Evolutionary conservation across 2,113 vertebrate species (phyloP), one percentile per base, ranked within the genome.

Genomic region (Bubo scandiacus): DNA sequence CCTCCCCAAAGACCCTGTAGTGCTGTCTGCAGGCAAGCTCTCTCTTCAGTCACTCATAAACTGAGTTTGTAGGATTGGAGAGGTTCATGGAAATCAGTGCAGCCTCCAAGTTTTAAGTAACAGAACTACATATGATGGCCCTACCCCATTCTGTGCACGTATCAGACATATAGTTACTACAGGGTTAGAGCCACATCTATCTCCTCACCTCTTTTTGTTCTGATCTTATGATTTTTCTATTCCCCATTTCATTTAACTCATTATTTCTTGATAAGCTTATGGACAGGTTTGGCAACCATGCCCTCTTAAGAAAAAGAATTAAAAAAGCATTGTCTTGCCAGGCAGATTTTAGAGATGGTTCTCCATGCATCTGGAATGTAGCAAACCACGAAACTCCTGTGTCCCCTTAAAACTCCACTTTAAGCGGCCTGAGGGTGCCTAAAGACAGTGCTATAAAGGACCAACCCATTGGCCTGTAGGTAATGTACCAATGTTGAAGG

Each of bases 401-500:
- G 61, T 55, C 61, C 51, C 47, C 62, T 91, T 55, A 92, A 78
- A 90, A n/a, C 75, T 88, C 30, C 47, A 34, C 45, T 92, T 91
- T 51, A 88, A 68, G 58, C 89, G 93, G 66, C 66, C 36, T 34
- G 13, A 77, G 78, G 58, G 3, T 74, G 34, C 38, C 86, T 38
- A 87, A 94, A 94, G 88, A 80, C 12, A 67, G 73, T 38, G 62
- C 71, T 85, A 71, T 78, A 27, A 80, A 75, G 54, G 43, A 55
- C 85, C 68, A 61, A 40, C 6, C 52, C 71, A 80, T 15, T 94
- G 90, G 82, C 81, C 82, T 55, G 14, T 47, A 97, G 96, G 96
- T 96, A 96, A 94, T 23, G 59, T n/a, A 81, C 90, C 96, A 59
- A 30, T 12, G 38, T 62, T 79, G 65, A 96, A 95, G 92, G 91